Base-by-base conservation (phyloP, 2,797 vertebrate genomes). In the Phrynocephalus vlangalii region DNA sequence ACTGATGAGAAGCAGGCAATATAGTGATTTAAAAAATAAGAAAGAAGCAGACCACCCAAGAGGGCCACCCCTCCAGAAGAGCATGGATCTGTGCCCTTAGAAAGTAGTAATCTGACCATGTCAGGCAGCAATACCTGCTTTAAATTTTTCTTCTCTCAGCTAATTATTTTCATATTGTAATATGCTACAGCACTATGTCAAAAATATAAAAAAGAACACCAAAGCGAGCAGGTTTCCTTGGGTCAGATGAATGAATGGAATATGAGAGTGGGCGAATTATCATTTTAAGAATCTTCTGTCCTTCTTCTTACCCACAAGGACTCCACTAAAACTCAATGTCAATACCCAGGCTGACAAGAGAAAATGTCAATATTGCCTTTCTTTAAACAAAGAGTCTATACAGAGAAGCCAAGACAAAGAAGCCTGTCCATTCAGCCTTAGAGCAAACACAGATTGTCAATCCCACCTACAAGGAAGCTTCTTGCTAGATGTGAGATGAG, bases 401-500 rank as follows among this genome's bases (percentile, higher is more conserved):
- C 3, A 22, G 85, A 48, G 1, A 28, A 93, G 6, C 20, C 18
- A 11, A 82, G 80, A 5, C 38, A 38, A 87, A 86, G 87, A 92
- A 3, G 1, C 7, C n/a, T 90, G 60, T 1, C 0, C 60, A 48
- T 86, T 81, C 15, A 48, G 0, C 8, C 67, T 20, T n/a, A 60
- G 50, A 80, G 6, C 0, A 0, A 89, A 60, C 66, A 56, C 38
- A 90, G 67, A 90, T 50, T 67, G 78, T 26, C 71, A 86, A 68
- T 6, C n/a, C 0, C 8, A 2, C 1, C 48, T 30, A 79, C 30
- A 73, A 88, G 8, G 33, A 52, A 20, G 18, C 33, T 78, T 8
- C 68, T 38, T 56, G 82, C 44, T 16, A 1, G 10, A 63, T 22
- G 38, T 72, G 52, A 6, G 60, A 44, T 16, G 4, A 76, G 52